Percentiles rank a stretch among this genome's conserved stretches.
phyloP scores from a whole-genome alignment of 1,140 invertebrate species.

The Cardiocondyla obscurior region DNA sequence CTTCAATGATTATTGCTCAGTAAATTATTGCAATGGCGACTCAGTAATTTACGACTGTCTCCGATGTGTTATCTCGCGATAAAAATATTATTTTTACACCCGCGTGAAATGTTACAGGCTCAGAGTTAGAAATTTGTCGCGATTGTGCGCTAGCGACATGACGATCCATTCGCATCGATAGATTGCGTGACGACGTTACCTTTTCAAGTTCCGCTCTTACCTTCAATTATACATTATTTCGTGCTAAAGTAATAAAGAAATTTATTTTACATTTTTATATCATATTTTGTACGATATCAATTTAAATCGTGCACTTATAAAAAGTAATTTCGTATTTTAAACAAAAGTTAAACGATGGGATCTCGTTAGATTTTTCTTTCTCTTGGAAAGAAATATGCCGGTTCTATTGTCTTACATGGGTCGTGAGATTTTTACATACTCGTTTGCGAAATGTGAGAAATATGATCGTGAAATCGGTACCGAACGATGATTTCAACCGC shows the following conservation, averaged over 20 bases:
- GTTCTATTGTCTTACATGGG: neutral
- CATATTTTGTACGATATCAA: too few relatives aligned
- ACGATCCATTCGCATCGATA: neutral
- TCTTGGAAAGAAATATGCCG: neutral
- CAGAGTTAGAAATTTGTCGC: neutral
- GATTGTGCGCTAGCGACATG: neutral
- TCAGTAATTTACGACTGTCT: constrained; percentile 39
- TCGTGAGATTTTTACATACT: constrained; percentile 10
- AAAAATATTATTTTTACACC: neutral
- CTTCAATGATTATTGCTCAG: constrained; percentile 52
- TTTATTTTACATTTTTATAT: neutral
- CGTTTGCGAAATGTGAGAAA: constrained; percentile 7
- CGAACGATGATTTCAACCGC: constrained; percentile 50
- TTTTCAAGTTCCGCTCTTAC: neutral
- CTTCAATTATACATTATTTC: neutral
- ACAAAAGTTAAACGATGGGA: neutral
- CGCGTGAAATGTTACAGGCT: neutral
- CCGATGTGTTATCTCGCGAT: constrained; percentile 4
- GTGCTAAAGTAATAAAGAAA: neutral
- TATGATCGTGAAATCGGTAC: constrained; percentile 59
- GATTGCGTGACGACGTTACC: neutral
- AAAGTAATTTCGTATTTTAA: neutral
- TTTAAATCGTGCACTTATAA: neutral
- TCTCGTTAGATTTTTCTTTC: neutral
- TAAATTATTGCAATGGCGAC: constrained; percentile 52